Percentiles rank a stretch among this genome's conserved stretches.
phyloP scores from a whole-genome alignment of 2,113 vertebrate genomes.

The Aythya baeri region DNA sequence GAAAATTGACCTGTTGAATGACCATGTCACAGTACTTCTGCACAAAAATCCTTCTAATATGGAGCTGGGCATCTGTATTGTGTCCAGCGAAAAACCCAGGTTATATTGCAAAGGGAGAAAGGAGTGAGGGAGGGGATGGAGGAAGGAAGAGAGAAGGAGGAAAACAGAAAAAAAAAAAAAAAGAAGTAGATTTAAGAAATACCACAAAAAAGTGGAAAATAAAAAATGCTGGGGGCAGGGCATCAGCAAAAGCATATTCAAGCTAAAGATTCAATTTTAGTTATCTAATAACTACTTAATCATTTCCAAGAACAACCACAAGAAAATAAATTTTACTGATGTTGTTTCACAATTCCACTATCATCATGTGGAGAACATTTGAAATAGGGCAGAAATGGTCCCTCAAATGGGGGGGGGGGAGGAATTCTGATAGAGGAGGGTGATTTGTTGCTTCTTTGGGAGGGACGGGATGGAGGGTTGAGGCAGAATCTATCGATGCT shows the following conservation, averaged over 20 bases:
- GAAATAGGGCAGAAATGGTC: neutral
- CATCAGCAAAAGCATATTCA: neutral
- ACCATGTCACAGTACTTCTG: neutral
- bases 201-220: neutral
- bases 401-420: neutral
- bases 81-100: neutral
- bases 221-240: neutral
- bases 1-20: neutral
- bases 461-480: neutral
- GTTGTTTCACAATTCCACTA: neutral
- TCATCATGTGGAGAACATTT: neutral
- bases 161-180: neutral
- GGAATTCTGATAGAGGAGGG: neutral
- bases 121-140: rapidly evolving
- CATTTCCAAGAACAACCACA: neutral
- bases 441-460: neutral
- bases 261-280: neutral
- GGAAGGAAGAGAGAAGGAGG: neutral
- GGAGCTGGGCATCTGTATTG: neutral
- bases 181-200: neutral
- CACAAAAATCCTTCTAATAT: neutral
- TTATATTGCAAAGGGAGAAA: neutral
- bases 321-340: neutral
- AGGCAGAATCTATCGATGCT: neutral
- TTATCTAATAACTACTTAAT: neutral